These are phyloP conservation scores for Periparus ater DNA, from an alignment of 2,797 vertebrate species.

Conservation along the genomic window DNA sequence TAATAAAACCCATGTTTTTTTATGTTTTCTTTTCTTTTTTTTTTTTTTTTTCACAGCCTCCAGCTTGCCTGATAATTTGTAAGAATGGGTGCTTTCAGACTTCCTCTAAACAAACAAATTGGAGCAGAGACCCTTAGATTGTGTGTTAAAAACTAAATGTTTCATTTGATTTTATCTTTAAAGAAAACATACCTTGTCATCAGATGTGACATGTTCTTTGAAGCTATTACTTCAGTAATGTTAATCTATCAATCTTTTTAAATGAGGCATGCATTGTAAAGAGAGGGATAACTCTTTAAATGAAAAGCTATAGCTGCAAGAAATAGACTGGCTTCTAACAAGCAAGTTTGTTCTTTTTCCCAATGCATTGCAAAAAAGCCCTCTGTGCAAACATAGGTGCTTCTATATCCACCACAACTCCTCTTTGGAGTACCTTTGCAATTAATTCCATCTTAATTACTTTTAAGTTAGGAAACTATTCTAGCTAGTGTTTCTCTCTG, in stretches of 20 bases:
- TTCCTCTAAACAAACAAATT: background rate
- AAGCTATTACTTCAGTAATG: background rate
- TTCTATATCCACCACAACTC: background rate
- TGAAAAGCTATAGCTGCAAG: background rate
- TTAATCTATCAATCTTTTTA: background rate
- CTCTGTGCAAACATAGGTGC: background rate
- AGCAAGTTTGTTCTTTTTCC: background rate
- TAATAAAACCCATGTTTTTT: background rate
- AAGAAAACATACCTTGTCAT: background rate
- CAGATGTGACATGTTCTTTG: background rate
- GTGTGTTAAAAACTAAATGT: background rate
- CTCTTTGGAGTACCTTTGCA: background rate
- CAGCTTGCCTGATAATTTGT: background rate
- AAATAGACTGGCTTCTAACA: background rate
- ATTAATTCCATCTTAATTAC: background rate
- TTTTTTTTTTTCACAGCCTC: background rate
- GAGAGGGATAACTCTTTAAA: background rate
- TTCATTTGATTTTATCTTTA: background rate
- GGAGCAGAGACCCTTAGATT: background rate
- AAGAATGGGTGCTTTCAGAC: background rate
- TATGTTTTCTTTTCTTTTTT: too few relatives aligned
- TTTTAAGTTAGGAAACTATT: background rate
- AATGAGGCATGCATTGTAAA: background rate
- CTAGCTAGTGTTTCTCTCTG: background rate
- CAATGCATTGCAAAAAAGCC: rapidly evolving